Percentiles rank a stretch among this genome's conserved stretches.
Conservation (phyloP, 2,113 vertebrate species). For the Ictidomys tridecemlineatus region DNA sequence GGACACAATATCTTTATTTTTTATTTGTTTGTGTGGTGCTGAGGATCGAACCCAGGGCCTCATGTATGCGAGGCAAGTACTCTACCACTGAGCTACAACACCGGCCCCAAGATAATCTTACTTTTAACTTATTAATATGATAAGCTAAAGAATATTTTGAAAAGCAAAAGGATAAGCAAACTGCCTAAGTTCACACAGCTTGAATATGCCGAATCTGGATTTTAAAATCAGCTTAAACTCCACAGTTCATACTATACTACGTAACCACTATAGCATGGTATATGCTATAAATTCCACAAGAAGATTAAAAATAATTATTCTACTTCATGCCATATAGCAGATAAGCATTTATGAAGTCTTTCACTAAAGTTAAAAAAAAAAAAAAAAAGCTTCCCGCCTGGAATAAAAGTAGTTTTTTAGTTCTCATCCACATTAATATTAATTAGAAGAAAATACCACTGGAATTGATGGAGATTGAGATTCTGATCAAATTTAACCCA, state of each 20-base stretch:
- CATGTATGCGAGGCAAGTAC: too few species aligned
- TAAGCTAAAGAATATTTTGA: conserved; percentile 1
- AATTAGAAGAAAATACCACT: background rate
- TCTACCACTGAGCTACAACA: too few species aligned
- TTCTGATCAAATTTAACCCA: background rate
- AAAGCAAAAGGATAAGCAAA: background rate
- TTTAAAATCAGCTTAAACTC: background rate
- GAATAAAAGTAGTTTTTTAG: background rate
- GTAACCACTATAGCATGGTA: background rate
- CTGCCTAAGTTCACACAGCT: background rate
- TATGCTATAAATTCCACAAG: background rate
- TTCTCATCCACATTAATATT: background rate
- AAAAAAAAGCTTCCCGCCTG: background rate
- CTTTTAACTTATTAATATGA: conserved; percentile 18
- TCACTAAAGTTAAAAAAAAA: background rate
- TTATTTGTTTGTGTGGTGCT: too few species aligned
- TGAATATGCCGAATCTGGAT: background rate
- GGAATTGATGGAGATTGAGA: background rate
- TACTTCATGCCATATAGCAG: background rate
- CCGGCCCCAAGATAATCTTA: background rate
- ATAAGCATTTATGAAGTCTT: background rate
- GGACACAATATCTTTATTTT: too few species aligned
- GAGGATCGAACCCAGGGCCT: too few species aligned
- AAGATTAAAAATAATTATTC: background rate
- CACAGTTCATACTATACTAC: background rate